Evolutionary conservation across 2,113 vertebrate species (phyloP), one percentile per base, ranked within the genome.

Genomic region (Saccopteryx leptura): DNA sequence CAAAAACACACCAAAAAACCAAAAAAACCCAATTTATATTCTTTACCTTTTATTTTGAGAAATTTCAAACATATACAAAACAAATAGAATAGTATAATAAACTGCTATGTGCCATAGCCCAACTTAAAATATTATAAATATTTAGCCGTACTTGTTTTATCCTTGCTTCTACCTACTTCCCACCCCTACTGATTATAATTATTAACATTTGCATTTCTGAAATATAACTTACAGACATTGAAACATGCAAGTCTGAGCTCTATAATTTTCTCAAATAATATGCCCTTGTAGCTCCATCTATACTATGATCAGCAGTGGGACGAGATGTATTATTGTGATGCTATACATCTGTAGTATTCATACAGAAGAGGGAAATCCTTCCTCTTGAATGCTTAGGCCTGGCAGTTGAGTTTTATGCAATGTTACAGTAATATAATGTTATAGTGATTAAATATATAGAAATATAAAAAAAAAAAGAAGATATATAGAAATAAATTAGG

Each of bases 21-120:
- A 39, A 39, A 39, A 39, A 39, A 39, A 39, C 39, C 2, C 2
- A 39, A 39, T 39, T 39, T 39, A 39, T 39, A 39, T 39, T 48
- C 54, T 58, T 63, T 31, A 83, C 5, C 2, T 85, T 85, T 86
- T 65, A 69, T 72, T 93, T 79, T 79, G 48, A 28, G 4, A 58
- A 89, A 88, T 31, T 90, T 92, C 7, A 92, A 87, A 76, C 24
- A 72, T 33, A 63, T n/a, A 50, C 9, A 82, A 66, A 75, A n/a
- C 74, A 93, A 81, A 65, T 56, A 81, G 60, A 80, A 61, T 87
- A 84, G 14, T n/a, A 14, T 50, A 56, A 82, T 19, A 21, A 97
- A 17, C 80, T n/a, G 7, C 0, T 58, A 31, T 11, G 28, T 60
- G 66, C 5, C 39, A 46, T 79, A 10, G 80, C n/a, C 2, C 13